Conservation (phyloP, 35 echinoderm and acorn worm species). For the Anneissia japonica region DNA sequence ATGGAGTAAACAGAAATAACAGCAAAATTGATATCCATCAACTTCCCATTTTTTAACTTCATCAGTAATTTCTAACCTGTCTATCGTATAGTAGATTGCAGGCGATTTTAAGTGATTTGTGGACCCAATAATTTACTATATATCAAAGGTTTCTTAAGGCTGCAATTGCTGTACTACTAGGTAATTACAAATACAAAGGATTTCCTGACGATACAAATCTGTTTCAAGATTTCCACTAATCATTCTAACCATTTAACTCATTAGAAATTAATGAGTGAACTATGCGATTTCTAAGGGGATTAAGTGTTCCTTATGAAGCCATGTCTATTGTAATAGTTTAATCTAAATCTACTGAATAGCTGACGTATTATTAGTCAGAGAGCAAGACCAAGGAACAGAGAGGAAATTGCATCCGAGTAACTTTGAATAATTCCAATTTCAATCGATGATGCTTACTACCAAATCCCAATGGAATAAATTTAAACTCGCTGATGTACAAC, state of each 20-base stretch:
- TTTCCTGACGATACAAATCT: background rate
- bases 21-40: too few species aligned
- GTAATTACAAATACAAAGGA: background rate
- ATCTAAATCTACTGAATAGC: background rate
- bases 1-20: too few species aligned
- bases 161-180: background rate
- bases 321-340: background rate
- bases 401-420: background rate
- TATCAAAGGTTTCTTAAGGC: background rate
- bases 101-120: too few species aligned
- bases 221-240: background rate
- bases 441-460: background rate
- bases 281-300: background rate
- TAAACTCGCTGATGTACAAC: background rate
- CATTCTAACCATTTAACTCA: background rate
- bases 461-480: background rate
- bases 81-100: too few species aligned
- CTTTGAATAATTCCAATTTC: background rate
- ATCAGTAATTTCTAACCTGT: too few species aligned
- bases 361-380: background rate
- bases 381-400: background rate
- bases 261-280: background rate
- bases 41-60: too few species aligned
- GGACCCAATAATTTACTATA: too few species aligned
- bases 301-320: background rate